Base-by-base conservation (phyloP, 2,797 vertebrate species). In the Chaetophractus vellerosus region DNA sequence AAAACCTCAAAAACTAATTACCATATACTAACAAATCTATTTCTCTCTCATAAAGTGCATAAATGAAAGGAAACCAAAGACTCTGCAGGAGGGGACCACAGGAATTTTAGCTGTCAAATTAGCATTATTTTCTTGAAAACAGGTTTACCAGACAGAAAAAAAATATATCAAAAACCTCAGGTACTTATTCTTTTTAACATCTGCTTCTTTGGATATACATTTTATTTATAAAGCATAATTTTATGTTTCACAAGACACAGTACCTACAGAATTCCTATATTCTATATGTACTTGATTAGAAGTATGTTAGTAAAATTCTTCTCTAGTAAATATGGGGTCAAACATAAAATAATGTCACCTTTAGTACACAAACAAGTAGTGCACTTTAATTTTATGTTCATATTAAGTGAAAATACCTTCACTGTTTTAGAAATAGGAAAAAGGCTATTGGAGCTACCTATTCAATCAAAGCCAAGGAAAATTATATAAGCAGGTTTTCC, bases 381-480 rank as follows among this genome's bases (percentile, higher is more conserved):
- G 38, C 75, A 88, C 18, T 75, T 92, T 87, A 90, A 84, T 83
- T 78, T 80, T 87, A 31, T 72, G 41, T 33, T 93, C 6, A 74
- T 64, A 31, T 69, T 63, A 61, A 94, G 31, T 63, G 14, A 78
- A 90, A 91, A 74, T 88, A 28, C n/a, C 57, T 85, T 88, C 14
- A 61, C 7, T 86, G 6, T 23, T 71, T 61, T 66, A 84, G 21
- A 88, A 89, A 4, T 41, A 87, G 26, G 16, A 78, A 79, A 79
- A 76, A 64, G 7, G 7, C 1, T 72, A 31, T 31, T 16, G 10
- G 31, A 63, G 19, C 0, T 88, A 24, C 55, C 23, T 63, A 0
- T 59, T 93, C 23, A 87, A 5, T 48, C 18, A 19, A 72, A 82
- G 19, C 31, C 11, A 85, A 14, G 19, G 11, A 41, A 1, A 87